phyloP scores from a whole-genome alignment of 2,797 vertebrate genomes.

The Kryptolebias ocellatus region DNA sequence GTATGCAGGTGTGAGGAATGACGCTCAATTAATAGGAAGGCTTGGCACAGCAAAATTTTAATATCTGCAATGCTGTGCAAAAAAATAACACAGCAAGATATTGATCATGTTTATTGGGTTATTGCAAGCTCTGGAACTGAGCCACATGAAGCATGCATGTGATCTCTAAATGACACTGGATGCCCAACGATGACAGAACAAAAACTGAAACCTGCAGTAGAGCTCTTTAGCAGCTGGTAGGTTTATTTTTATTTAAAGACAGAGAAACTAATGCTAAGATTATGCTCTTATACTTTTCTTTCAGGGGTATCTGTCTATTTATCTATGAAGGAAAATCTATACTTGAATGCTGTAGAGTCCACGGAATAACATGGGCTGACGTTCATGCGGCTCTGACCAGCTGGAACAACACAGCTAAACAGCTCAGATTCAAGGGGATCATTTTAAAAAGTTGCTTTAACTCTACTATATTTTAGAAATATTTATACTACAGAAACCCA shows the following conservation, averaged over 20 bases:
- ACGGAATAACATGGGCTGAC: no score
- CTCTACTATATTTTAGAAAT: no score
- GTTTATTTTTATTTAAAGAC: no score
- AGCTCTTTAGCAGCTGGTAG: neutral
- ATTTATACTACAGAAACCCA: no score
- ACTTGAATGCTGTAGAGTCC: no score
- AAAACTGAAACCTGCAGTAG: neutral
- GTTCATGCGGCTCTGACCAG: no score
- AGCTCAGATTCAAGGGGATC: no score
- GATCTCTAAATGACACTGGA: neutral
- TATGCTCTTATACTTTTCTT: no score
- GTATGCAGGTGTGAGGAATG: constrained; percentile 14
- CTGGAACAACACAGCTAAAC: no score
- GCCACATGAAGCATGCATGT: neutral
- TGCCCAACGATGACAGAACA: neutral
- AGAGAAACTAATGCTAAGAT: no score
- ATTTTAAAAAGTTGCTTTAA: no score
- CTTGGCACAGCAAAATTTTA: neutral
- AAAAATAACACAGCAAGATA: constrained; percentile 6
- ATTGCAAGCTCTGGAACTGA: neutral
- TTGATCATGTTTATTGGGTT: constrained; percentile 8
- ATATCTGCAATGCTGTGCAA: neutral
- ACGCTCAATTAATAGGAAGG: constrained; percentile 1
- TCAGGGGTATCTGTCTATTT: neutral
- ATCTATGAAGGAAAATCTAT: no score